Conservation (phyloP, 2,113 vertebrate genomes). For the Lampris megalopsis region DNA sequence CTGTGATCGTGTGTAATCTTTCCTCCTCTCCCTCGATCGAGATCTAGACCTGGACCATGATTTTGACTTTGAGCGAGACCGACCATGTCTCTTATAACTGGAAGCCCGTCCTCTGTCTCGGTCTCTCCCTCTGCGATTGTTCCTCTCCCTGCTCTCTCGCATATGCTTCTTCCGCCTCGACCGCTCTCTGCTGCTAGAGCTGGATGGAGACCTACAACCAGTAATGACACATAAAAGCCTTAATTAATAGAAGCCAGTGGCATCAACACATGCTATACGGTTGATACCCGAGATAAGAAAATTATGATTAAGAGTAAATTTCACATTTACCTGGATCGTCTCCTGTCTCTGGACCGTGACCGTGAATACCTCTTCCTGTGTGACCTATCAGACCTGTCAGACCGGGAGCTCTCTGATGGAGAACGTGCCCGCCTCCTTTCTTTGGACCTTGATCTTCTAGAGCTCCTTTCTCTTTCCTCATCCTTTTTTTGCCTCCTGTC, state of each 20-base stretch:
- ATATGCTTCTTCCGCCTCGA: slow-evolving; percentile 75
- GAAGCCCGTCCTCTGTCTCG: slow-evolving; percentile 49
- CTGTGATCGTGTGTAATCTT: slow-evolving; percentile 65
- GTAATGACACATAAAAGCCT: slow-evolving; percentile 17
- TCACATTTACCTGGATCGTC: slow-evolving; percentile 57
- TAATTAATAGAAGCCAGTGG: not conserved
- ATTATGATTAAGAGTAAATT: not conserved
- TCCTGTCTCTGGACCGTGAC: slow-evolving; percentile 63
- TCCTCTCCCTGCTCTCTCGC: slow-evolving; percentile 74
- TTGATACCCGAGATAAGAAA: not conserved
- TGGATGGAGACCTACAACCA: slow-evolving; percentile 72
- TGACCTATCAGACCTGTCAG: slow-evolving; percentile 72
- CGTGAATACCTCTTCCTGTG: slow-evolving; percentile 70
- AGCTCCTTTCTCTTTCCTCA: slow-evolving; percentile 72
- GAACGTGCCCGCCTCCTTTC: slow-evolving; percentile 80
- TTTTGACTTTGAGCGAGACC: slow-evolving; percentile 71
- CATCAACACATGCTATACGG: not conserved
- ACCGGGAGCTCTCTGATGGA: slow-evolving; percentile 79
- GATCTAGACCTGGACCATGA: slow-evolving; percentile 67
- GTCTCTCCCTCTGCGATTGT: slow-evolving; percentile 71
- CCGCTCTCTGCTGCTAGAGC: slow-evolving; percentile 83
- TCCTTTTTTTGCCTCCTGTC: slow-evolving; percentile 54
- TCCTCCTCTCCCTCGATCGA: slow-evolving; percentile 82
- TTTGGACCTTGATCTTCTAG: slow-evolving; percentile 74
- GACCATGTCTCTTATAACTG: slow-evolving; percentile 73